phyloP scores from a whole-genome alignment of 2,797 vertebrate genomes.

The Nyctibius grandis region DNA sequence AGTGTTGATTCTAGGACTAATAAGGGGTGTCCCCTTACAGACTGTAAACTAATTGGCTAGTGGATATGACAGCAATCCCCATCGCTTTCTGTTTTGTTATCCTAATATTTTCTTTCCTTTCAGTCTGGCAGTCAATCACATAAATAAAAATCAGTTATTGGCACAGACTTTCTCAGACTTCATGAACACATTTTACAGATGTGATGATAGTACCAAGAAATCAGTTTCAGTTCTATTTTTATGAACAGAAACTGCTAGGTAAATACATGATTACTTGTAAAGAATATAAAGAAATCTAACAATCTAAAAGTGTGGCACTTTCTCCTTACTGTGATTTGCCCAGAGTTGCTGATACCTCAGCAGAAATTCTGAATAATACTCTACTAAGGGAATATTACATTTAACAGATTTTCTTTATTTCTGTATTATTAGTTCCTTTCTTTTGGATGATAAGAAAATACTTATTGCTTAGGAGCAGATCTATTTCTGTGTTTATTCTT shows the following conservation, averaged over 20 bases:
- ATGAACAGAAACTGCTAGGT: constrained; percentile 7
- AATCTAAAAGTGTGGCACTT: background rate
- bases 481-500: background rate
- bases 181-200: background rate
- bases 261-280: background rate
- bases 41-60: background rate
- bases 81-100: background rate
- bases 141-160: background rate
- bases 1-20: background rate
- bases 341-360: background rate
- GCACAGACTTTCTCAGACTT: constrained; percentile 10
- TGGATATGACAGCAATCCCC: background rate
- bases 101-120: background rate
- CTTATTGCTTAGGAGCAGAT: background rate
- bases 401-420: background rate
- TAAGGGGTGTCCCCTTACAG: background rate
- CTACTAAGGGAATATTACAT: background rate
- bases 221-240: constrained; percentile 15
- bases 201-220: background rate
- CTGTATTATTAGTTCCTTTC: background rate
- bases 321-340: background rate
- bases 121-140: background rate
- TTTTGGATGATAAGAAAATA: background rate
- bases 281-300: background rate
- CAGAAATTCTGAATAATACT: background rate